Evolutionary conservation across 2,888 invertebrate genomes (phyloP).

Genomic region (Anarsia innoxiella): DNA sequence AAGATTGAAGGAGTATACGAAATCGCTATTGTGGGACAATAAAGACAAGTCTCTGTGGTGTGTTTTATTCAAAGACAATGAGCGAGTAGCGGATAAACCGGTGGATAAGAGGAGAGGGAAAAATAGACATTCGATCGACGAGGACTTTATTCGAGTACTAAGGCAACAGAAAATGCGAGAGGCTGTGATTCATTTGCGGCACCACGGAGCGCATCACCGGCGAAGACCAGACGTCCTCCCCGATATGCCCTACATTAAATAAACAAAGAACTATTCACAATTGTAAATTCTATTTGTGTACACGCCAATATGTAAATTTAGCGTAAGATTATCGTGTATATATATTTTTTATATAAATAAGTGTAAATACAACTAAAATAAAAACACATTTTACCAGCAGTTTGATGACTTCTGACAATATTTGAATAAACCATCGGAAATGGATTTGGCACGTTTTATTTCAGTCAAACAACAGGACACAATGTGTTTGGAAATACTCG

Average conservation of each 20-base stretch:
- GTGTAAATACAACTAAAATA: constrained; percentile 33
- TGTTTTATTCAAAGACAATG: constrained; percentile 69
- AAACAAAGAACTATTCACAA: constrained; percentile 20
- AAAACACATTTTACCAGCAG: constrained; percentile 34
- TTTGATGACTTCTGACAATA: constrained; percentile 57
- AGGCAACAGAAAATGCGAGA: constrained; percentile 63
- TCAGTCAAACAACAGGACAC: too few species aligned
- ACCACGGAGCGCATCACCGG: constrained; percentile 58
- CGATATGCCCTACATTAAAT: constrained; percentile 61
- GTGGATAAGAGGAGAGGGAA: constrained; percentile 30
- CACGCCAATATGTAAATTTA: constrained; percentile 34
- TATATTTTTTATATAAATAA: constrained; percentile 33
- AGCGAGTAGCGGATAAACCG: constrained; percentile 38
- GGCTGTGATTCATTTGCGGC: constrained; percentile 60
- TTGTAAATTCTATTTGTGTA: constrained; percentile 35
- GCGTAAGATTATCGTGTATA: constrained; percentile 39
- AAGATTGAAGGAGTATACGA: constrained; percentile 67
- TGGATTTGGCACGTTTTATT: constrained; percentile 28
- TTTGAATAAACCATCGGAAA: constrained; percentile 36
- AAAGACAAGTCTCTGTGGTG: constrained; percentile 71
- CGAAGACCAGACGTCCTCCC: constrained; percentile 52
- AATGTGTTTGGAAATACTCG: too few species aligned
- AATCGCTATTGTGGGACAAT: constrained; percentile 68
- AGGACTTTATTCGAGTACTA: constrained; percentile 54
- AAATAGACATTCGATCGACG: constrained; percentile 47